Conservation (phyloP, 2,888 invertebrate genomes). For the Cataglyphis rosenhaueri region DNA sequence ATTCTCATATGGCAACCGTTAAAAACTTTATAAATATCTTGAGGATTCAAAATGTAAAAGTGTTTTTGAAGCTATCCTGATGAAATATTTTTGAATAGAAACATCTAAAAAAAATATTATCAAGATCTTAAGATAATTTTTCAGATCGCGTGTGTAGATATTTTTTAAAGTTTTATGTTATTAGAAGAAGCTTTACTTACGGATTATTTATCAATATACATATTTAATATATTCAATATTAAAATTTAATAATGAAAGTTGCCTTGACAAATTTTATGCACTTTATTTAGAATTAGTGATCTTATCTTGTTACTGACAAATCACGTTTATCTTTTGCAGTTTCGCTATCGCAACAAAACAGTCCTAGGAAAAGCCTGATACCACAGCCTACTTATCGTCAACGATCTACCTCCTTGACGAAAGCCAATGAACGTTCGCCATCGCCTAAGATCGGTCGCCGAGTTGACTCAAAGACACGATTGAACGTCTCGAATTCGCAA, state of each 20-base stretch:
- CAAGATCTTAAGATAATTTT: not conserved
- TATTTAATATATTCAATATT: not conserved
- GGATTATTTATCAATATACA: not conserved
- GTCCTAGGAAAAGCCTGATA: constrained; percentile 82
- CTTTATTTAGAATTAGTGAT: not conserved
- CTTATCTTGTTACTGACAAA: not conserved
- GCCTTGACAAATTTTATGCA: not conserved
- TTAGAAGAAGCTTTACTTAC: not conserved
- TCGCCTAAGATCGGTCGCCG: constrained; percentile 80
- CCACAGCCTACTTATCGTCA: constrained; percentile 80
- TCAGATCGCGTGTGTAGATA: not conserved
- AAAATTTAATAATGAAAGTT: constrained; percentile 5
- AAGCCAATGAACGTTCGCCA: constrained; percentile 72
- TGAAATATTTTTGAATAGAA: not conserved
- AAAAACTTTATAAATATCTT: not conserved
- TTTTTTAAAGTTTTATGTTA: not conserved
- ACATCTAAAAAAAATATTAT: not conserved
- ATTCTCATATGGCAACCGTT: not conserved
- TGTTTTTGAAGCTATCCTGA: not conserved
- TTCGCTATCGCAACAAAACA: constrained; percentile 82
- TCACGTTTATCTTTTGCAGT: constrained; percentile 68
- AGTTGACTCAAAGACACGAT: constrained; percentile 68
- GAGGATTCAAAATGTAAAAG: not conserved
- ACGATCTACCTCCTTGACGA: constrained; percentile 78
- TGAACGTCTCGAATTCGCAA: constrained; percentile 60